Evolutionary conservation across 1,140 invertebrate genomes (phyloP).

Genomic region (Oreohelix idahoensis): DNA sequence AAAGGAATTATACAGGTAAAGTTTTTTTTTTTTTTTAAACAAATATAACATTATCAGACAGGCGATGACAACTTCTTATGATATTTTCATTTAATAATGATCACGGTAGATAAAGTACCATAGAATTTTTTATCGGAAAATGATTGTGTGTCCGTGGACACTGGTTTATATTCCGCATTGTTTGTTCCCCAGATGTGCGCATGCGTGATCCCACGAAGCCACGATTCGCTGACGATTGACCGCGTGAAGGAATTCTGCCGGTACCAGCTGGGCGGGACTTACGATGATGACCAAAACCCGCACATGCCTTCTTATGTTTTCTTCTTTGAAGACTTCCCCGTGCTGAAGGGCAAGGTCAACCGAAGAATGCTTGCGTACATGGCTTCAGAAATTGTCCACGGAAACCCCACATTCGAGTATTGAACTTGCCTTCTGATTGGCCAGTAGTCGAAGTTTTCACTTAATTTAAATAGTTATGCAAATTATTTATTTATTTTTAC

Average conservation of each 20-base stretch:
- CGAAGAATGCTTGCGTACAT: constrained; percentile 16
- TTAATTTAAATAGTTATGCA: no score
- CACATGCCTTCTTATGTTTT: constrained; percentile 36
- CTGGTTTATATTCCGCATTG: not conserved
- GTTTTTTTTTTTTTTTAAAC: no score
- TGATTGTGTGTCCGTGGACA: no score
- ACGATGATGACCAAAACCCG: constrained; percentile 16
- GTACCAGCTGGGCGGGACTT: constrained; percentile 25
- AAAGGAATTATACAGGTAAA: constrained; percentile 29
- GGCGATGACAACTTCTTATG: no score
- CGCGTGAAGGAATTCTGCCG: constrained; percentile 39
- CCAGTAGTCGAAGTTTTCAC: no score
- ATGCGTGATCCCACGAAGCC: constrained; percentile 31
- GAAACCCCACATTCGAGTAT: constrained; percentile 10
- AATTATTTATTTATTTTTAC: no score
- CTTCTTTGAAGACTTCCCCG: constrained; percentile 34
- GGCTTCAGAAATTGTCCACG: constrained; percentile 22
- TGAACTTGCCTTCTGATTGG: not conserved
- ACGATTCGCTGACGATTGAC: constrained; percentile 35
- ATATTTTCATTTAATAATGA: no score
- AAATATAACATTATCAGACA: no score
- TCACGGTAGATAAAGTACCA: no score
- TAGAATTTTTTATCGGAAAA: no score
- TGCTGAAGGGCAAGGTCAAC: constrained; percentile 24
- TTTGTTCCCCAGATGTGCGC: constrained; percentile 32